phyloP scores from a whole-genome alignment of 2,113 vertebrate species.

The Nyctereutes procyonoides region DNA sequence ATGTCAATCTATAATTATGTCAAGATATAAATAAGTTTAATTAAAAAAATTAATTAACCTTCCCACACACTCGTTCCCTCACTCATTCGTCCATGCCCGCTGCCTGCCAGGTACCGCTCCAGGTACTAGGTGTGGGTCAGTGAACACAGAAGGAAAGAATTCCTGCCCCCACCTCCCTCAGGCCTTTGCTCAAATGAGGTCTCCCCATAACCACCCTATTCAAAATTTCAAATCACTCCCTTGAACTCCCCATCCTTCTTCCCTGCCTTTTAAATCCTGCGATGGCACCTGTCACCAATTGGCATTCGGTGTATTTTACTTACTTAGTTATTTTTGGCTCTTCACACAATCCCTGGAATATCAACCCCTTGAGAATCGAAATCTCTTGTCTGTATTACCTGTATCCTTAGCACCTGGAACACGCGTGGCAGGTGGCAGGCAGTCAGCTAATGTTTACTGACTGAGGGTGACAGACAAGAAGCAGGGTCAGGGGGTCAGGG shows the following conservation, averaged over 20 bases:
- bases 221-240: not conserved
- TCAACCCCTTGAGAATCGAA: not conserved
- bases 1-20: not conserved
- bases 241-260: not conserved
- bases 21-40: not conserved
- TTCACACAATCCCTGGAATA: not conserved
- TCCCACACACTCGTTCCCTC: not conserved
- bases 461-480: constrained; percentile 37
- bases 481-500: not conserved
- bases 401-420: not conserved
- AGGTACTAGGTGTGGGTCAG: not conserved
- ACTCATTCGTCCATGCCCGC: not conserved
- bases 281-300: not conserved
- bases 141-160: not conserved
- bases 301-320: not conserved
- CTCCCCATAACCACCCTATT: not conserved
- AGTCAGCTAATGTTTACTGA: constrained; percentile 26
- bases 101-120: not conserved
- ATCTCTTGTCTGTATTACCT: not conserved
- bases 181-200: not conserved
- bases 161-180: not conserved
- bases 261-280: not conserved
- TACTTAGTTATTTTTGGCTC: not conserved
- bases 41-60: constrained; percentile 14
- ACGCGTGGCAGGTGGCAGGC: not conserved